Evolutionary conservation across 2,113 vertebrate species (phyloP), one percentile per base, ranked within the genome.

Genomic region (Hymenochirus boettgeri): DNA sequence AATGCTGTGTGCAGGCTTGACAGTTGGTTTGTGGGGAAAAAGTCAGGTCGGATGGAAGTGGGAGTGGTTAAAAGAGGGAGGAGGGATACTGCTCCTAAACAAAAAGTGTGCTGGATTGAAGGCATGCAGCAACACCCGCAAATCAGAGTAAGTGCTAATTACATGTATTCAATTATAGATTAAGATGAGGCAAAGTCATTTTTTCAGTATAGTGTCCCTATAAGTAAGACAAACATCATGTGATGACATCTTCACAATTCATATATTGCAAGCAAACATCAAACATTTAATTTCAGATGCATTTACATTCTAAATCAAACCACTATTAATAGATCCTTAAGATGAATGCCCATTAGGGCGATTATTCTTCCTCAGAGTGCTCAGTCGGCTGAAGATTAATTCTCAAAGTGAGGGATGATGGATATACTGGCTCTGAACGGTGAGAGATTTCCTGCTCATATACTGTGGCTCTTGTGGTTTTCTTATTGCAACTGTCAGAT

Each of bases 281-380:
- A 48, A 11, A 25, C 29, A 61, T 31, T 46, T 50, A 50, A 33
- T 61, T 24, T 5, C 26, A 62, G 52, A 52, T 62, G 5, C 21
- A 35, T 37, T 62, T 52, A 35, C 12, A 17, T 6, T 23, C 31
- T 37, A 33, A 48, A 31, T 62, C 13, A 62, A 35, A 37, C 21
- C 46, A 51, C 60, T 52, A 37, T 62, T 52, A 62, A 62, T 62
- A 51, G 46, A 52, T 19, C 23, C 19, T 35, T 37, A n/a, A 33
- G 15, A 21, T 12, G 7, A 52, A 62, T 51, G 18, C n/a, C 60
- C 22, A 62, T 52, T 33, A 51, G 60, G 47, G 31, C 15, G 47
- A 62, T 62, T 46, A 47, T 26, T 25, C 18, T 37, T 62, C 47
- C 29, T 42, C 9, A 17, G 10, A 24, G 33, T 25, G 27, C 45